These are phyloP conservation scores for Pyxicephalus adspersus DNA, from an alignment of 2,113 vertebrate species.

Conservation along the genomic window DNA sequence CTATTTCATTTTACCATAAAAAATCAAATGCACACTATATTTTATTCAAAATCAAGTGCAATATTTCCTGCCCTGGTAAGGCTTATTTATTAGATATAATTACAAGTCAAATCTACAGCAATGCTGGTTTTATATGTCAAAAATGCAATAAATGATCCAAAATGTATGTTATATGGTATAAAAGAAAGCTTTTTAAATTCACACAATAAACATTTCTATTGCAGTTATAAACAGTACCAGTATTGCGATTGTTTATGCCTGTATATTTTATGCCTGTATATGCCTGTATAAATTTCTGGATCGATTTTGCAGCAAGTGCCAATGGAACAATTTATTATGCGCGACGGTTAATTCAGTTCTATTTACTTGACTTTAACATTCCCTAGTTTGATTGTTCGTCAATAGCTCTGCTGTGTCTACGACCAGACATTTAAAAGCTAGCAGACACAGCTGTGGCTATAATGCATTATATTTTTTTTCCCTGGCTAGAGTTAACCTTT, in stretches of 20 bases:
- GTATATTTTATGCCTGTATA: slow-evolving; percentile 23
- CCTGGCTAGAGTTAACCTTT: too few relatives aligned
- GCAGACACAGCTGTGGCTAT: not conserved
- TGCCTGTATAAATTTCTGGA: not conserved
- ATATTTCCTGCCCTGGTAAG: too few relatives aligned
- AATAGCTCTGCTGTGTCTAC: not conserved
- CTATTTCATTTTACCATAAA: too few relatives aligned
- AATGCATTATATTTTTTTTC: not conserved
- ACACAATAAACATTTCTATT: not conserved
- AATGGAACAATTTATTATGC: slow-evolving; percentile 18
- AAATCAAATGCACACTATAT: too few relatives aligned
- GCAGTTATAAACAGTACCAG: not conserved
- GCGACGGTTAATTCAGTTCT: slow-evolving; percentile 13
- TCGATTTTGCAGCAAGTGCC: slow-evolving; percentile 37
- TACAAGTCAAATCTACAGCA: too few relatives aligned
- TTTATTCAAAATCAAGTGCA: too few relatives aligned
- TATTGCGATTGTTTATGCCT: slow-evolving; percentile 7
- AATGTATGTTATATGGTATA: not conserved
- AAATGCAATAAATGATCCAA: not conserved
- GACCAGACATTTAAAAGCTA: not conserved
- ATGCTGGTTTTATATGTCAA: too few relatives aligned
- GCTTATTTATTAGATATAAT: too few relatives aligned
- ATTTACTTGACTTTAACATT: slow-evolving; percentile 11
- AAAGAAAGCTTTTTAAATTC: not conserved
- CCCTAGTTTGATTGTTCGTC: slow-evolving; percentile 20